Evolutionary conservation across 2,113 vertebrate genomes (phyloP).

Genomic region (Pangasianodon gigas): DNA sequence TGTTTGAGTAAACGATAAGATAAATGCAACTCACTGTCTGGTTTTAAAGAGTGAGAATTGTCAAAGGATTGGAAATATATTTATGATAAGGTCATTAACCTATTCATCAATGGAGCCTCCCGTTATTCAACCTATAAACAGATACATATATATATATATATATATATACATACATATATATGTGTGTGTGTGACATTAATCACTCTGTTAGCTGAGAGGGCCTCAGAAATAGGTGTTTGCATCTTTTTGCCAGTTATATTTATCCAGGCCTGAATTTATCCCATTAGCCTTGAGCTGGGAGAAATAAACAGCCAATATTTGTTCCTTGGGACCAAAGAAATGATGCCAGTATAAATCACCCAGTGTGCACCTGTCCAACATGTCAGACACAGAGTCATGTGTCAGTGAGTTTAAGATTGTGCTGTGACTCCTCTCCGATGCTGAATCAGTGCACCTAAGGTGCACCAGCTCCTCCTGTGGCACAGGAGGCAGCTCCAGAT

Average conservation of each 20-base stretch:
- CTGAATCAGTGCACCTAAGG: slow-evolving; percentile 69
- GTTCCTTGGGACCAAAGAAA: slow-evolving; percentile 60
- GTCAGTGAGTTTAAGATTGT: slow-evolving; percentile 72
- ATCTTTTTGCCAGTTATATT: slow-evolving; percentile 3
- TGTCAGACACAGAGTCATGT: slow-evolving; percentile 71
- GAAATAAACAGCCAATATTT: slow-evolving; percentile 79
- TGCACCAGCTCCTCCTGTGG: slow-evolving; percentile 50
- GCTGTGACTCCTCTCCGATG: slow-evolving; percentile 66
- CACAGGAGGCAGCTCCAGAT: slow-evolving; percentile 58
- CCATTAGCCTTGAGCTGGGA: slow-evolving; percentile 69
- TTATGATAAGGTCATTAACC: not conserved
- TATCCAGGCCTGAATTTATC: not conserved
- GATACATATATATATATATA: too few species aligned
- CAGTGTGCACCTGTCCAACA: slow-evolving; percentile 76
- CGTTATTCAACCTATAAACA: too few species aligned
- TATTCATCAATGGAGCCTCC: not conserved
- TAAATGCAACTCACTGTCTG: not conserved
- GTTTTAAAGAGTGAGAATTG: not conserved
- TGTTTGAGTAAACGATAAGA: not conserved
- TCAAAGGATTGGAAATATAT: not conserved
- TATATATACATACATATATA: too few species aligned
- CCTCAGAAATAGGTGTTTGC: not conserved
- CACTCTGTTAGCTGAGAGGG: not conserved
- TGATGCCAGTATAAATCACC: slow-evolving; percentile 76
- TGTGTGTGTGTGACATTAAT: not conserved